phyloP scores from a whole-genome alignment of 2,888 invertebrate genomes.

The Tinea semifulvella region DNA sequence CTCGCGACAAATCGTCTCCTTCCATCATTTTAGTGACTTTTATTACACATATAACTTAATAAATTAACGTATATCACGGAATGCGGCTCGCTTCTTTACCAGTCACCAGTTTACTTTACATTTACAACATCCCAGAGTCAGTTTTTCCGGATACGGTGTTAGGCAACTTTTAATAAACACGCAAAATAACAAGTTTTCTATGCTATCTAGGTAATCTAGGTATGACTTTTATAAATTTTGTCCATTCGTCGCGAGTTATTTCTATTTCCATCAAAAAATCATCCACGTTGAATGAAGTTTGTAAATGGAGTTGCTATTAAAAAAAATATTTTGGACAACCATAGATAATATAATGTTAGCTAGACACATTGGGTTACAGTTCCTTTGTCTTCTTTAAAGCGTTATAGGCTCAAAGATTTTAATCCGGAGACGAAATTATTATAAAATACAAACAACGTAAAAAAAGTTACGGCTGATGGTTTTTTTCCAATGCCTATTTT shows the following conservation, averaged over 20 bases:
- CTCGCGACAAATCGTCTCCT: slow-evolving; percentile 73
- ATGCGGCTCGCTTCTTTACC: slow-evolving; percentile 3
- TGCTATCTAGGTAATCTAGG: background rate
- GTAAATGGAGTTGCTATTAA: background rate
- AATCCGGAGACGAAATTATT: no score
- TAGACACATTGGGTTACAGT: no score
- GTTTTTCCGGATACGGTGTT: background rate
- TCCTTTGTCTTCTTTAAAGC: no score
- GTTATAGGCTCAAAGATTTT: no score
- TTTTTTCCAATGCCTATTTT: no score
- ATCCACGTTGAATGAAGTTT: slow-evolving; percentile 12
- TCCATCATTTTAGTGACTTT: slow-evolving; percentile 65
- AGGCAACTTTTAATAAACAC: background rate
- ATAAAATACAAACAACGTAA: no score
- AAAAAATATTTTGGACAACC: background rate
- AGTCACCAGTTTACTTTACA: background rate
- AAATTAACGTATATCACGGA: slow-evolving; percentile 1
- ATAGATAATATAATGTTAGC: no score
- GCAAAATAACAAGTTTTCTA: background rate
- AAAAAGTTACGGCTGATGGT: no score
- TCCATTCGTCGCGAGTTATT: background rate
- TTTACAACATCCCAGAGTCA: background rate
- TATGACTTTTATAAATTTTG: slow-evolving; percentile 2
- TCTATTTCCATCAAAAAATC: slow-evolving; percentile 1
- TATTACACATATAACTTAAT: slow-evolving; percentile 3